Evolutionary conservation across 1,140 invertebrate species (phyloP).

Genomic region (Macrostomum lignano): DNA sequence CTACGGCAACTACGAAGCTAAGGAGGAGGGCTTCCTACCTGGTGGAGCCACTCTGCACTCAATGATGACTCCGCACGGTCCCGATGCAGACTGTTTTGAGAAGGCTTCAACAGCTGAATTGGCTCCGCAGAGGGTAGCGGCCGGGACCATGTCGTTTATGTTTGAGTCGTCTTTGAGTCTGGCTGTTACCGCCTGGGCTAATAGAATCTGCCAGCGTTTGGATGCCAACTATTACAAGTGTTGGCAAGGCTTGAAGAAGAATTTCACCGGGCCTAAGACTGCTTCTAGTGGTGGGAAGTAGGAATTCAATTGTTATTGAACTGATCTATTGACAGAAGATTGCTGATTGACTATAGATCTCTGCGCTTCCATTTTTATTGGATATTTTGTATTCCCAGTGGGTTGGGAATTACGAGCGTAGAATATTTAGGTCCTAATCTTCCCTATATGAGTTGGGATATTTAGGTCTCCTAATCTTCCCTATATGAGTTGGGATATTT

Average conservation of each 20-base stretch:
- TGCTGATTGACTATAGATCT: too few relatives aligned
- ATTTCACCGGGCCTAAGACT: too few relatives aligned
- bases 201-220: slow-evolving; percentile 40
- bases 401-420: too few relatives aligned
- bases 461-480: too few relatives aligned
- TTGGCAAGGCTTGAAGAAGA: slow-evolving; percentile 54
- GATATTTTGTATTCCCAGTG: too few relatives aligned
- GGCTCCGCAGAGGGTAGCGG: slow-evolving; percentile 48
- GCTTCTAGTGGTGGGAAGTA: too few relatives aligned
- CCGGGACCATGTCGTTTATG: slow-evolving; percentile 85
- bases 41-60: slow-evolving; percentile 56
- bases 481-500: too few relatives aligned
- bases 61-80: slow-evolving; percentile 92
- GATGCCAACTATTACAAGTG: slow-evolving; percentile 65
- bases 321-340: too few relatives aligned
- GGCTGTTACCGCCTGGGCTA: slow-evolving; percentile 66
- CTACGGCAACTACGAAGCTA: slow-evolving; percentile 69
- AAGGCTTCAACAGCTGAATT: slow-evolving; percentile 43
- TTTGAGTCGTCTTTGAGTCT: slow-evolving; percentile 73
- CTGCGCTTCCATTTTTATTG: too few relatives aligned
- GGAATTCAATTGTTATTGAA: too few relatives aligned
- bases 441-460: too few relatives aligned
- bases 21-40: slow-evolving; percentile 58
- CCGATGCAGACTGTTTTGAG: slow-evolving; percentile 61
- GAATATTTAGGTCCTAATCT: too few relatives aligned